Evolutionary conservation across 2,113 vertebrate genomes (phyloP).

Genomic region (Alexandromys fortis): DNA sequence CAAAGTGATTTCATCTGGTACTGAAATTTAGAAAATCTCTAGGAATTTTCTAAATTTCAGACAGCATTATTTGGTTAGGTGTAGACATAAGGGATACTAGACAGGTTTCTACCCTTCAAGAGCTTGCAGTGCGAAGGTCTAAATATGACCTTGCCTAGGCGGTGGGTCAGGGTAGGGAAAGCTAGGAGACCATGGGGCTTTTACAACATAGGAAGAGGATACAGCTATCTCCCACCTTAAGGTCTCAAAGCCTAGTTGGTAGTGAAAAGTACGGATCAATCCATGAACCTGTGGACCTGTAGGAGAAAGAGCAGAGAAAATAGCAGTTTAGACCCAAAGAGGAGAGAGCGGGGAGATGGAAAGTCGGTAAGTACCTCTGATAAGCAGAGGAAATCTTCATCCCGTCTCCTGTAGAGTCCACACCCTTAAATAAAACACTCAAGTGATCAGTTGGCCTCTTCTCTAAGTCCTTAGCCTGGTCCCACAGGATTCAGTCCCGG

Average conservation of each 20-base stretch:
- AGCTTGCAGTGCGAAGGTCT: background rate
- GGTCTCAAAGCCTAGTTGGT: background rate
- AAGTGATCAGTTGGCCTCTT: background rate
- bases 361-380: background rate
- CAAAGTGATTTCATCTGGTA: constrained; percentile 40
- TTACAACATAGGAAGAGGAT: background rate
- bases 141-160: background rate
- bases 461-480: background rate
- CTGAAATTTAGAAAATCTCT: background rate
- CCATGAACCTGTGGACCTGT: background rate
- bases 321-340: background rate
- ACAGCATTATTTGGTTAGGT: background rate
- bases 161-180: background rate
- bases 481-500: background rate
- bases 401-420: background rate
- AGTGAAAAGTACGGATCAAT: background rate
- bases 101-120: background rate
- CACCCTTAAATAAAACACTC: background rate
- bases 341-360: background rate
- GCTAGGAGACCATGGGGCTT: background rate
- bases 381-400: background rate
- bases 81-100: background rate
- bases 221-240: background rate
- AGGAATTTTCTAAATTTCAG: constrained; percentile 16
- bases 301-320: background rate